Conservation (phyloP, 2,797 vertebrate species). For the Tinamus major region DNA sequence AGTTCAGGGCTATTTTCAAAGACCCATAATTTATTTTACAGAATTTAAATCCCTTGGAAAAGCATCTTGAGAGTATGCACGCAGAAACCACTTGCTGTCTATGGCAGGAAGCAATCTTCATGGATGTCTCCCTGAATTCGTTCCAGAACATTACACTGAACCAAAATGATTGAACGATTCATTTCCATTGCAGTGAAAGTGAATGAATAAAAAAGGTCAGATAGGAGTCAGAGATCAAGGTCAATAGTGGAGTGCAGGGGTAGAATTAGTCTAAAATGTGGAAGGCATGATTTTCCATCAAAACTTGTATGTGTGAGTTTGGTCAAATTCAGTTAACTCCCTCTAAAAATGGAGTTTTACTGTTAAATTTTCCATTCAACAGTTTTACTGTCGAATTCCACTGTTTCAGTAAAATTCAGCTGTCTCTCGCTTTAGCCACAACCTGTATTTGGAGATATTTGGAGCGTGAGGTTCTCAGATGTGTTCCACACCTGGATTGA, state of each 20-base stretch:
- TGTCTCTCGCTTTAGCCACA: background rate
- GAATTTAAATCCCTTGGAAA: constrained; percentile 44
- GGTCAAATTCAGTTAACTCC: background rate
- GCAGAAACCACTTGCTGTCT: background rate
- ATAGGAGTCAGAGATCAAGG: background rate
- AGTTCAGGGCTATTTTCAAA: background rate
- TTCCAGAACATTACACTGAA: background rate
- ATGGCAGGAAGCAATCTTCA: background rate
- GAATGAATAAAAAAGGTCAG: background rate
- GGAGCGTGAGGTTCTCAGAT: background rate
- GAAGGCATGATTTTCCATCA: background rate
- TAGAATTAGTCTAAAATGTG: background rate
- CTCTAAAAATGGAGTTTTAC: background rate
- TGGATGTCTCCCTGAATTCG: background rate
- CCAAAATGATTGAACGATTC: background rate
- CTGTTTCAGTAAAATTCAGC: background rate
- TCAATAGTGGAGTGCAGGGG: background rate
- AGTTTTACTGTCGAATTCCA: background rate
- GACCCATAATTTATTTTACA: constrained; percentile 13
- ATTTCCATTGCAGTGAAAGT: background rate
- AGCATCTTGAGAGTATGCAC: background rate
- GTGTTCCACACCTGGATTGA: background rate
- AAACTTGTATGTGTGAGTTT: background rate
- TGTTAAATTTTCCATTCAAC: background rate
- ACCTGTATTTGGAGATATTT: background rate